These are phyloP conservation scores for Tangara arthus DNA, from an alignment of 2,797 vertebrate genomes.

Conservation along the genomic window DNA sequence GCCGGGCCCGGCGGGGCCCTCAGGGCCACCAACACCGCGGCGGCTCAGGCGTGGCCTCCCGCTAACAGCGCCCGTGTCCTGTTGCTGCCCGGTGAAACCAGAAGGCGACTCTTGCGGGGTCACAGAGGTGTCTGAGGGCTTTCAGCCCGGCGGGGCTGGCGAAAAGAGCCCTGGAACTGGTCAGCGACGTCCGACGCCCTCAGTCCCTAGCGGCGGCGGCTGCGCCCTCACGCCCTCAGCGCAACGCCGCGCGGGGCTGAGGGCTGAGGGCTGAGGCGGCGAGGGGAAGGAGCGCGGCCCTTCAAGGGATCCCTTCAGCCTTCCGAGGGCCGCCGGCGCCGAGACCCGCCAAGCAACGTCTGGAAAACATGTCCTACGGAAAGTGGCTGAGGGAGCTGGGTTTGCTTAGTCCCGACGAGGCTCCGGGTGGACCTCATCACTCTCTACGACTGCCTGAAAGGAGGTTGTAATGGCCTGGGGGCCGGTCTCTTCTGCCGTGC, in stretches of 20 bases:
- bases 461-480: background rate
- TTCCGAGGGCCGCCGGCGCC: background rate
- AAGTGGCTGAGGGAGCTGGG: background rate
- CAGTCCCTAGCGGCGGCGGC: accelerated
- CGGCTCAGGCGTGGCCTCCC: background rate
- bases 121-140: no score
- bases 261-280: background rate
- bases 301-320: background rate
- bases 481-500: background rate
- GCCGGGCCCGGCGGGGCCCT: background rate
- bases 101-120: no score
- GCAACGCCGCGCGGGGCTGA: background rate
- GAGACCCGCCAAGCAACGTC: no score
- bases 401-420: background rate
- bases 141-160: background rate
- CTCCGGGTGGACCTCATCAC: background rate
- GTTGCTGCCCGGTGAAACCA: accelerated
- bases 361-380: accelerated
- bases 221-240: background rate
- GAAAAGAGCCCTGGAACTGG: background rate
- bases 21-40: accelerated
- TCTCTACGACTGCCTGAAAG: background rate
- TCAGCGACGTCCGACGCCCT: no score
- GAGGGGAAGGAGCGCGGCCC: background rate
- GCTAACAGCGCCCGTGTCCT: accelerated